Evolutionary conservation across 1,140 invertebrate species (phyloP).

Genomic region (Halesus radiatus): DNA sequence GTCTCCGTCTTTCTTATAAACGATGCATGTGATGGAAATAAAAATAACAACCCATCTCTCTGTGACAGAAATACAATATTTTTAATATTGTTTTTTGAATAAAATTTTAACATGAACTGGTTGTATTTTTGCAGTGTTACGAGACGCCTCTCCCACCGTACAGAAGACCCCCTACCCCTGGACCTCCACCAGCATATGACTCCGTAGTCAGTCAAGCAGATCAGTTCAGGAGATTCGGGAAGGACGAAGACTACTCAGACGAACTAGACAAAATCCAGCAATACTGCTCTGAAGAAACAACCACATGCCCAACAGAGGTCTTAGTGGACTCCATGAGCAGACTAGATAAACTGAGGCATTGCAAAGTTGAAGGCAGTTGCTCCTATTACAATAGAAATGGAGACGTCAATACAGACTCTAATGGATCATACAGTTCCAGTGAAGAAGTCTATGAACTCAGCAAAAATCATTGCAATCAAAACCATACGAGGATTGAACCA

Average conservation of each 20-base stretch:
- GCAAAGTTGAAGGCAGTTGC: slow-evolving; percentile 9
- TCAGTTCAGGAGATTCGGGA: slow-evolving; percentile 45
- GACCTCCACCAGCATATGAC: slow-evolving; percentile 53
- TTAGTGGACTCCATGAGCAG: background rate
- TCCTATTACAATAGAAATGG: background rate
- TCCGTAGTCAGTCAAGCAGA: slow-evolving; percentile 51
- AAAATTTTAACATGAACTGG: too few species aligned
- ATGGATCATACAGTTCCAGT: too few species aligned
- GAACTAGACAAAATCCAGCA: slow-evolving; percentile 3
- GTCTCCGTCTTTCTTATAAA: too few species aligned
- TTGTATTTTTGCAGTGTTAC: slow-evolving; percentile 33
- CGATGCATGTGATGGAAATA: too few species aligned
- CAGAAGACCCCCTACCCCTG: slow-evolving; percentile 51
- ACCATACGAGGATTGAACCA: background rate
- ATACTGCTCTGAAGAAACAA: background rate
- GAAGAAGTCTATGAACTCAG: background rate
- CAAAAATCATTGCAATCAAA: background rate
- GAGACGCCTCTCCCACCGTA: slow-evolving; percentile 28
- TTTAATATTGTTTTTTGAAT: too few species aligned
- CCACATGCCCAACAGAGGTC: background rate
- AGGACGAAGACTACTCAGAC: slow-evolving; percentile 38
- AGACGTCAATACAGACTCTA: background rate
- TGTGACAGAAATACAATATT: too few species aligned
- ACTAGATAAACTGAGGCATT: slow-evolving; percentile 6
- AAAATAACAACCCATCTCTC: too few species aligned